Evolutionary conservation across 2,888 invertebrate genomes (phyloP), one percentile per base, ranked within the genome.

Genomic region (Volucella inflata): DNA sequence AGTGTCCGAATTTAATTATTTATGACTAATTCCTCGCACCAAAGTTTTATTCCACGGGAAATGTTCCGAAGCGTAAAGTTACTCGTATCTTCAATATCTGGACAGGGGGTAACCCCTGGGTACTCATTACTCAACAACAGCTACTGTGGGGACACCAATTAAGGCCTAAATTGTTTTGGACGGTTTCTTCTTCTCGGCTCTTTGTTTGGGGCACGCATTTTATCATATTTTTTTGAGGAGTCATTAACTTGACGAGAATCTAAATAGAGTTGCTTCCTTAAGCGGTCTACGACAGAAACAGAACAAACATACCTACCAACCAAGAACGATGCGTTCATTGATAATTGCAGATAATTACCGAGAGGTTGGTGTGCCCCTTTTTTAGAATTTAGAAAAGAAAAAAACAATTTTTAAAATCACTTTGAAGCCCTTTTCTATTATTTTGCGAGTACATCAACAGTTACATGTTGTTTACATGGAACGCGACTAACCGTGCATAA

Each of bases 61-160:
- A 57, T 70, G 57, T 70, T 76, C 51, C 64, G 76, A 70, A 64
- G 48, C 81, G 70, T 76, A 64, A 81, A 81, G 75, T 44, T 68
- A n/a, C n/a, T n/a, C n/a, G n/a, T n/a, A 70, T 70, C 38, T 62
- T 55, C 62, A 36, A 79, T 67, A 65, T 40, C 6, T 30, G 30
- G 30, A 30, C 30, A 30, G 30, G 1, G 0, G 30, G 4, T 30
- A 30, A 30, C 30, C 30, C 4, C 30, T 30, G 30, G 44, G 4
- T 36, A 21, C 57, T 1, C 30, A 30, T 30, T 30, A 30, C 6
- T 30, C 30, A 30, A 30, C 40, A 59, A 64, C 48, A n/a, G 57
- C 62, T 1, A 42, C 30, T 30, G 64, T 48, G 44, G 75, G 44
- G 50, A 44, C 38, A 30, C 81, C 81, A 64, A 51, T 68, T 80